Evolutionary conservation across 1,140 invertebrate genomes (phyloP).

Genomic region (Drosophila prosaltans): DNA sequence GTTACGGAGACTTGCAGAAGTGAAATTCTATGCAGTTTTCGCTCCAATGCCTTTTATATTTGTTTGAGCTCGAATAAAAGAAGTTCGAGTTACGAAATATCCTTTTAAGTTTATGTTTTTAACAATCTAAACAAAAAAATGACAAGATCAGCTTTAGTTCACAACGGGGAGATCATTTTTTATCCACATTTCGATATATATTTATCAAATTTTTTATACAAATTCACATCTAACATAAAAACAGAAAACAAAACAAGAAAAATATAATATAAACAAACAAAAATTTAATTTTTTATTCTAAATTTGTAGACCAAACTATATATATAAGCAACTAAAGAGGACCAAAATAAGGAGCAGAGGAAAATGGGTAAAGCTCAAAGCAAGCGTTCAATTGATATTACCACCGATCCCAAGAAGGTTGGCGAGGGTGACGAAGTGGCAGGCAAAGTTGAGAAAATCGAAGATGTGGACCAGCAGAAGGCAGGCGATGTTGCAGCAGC

Average conservation of each 20-base stretch:
- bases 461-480: conserved; percentile 87
- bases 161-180: too few relatives aligned
- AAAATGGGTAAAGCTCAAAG: conserved; percentile 92
- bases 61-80: too few relatives aligned
- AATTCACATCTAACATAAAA: background rate
- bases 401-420: conserved; percentile 90
- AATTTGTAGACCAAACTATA: conserved; percentile 39
- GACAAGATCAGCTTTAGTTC: background rate
- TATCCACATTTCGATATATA: too few relatives aligned
- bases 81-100: too few relatives aligned
- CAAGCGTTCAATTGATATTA: conserved; percentile 93
- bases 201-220: background rate
- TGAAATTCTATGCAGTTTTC: too few relatives aligned
- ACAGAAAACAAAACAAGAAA: background rate
- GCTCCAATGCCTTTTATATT: too few relatives aligned
- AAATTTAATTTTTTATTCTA: conserved; percentile 3
- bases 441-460: conserved; percentile 89
- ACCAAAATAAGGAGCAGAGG: conserved; percentile 31
- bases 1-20: too few relatives aligned
- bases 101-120: too few relatives aligned
- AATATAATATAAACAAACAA: background rate
- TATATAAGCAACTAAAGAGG: conserved; percentile 58
- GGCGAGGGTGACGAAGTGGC: conserved; percentile 87
- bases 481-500: conserved; percentile 80
- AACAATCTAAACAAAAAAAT: too few relatives aligned